Evolutionary conservation across 2,113 vertebrate species (phyloP).

Genomic region (Tympanuchus pallidicinctus): DNA sequence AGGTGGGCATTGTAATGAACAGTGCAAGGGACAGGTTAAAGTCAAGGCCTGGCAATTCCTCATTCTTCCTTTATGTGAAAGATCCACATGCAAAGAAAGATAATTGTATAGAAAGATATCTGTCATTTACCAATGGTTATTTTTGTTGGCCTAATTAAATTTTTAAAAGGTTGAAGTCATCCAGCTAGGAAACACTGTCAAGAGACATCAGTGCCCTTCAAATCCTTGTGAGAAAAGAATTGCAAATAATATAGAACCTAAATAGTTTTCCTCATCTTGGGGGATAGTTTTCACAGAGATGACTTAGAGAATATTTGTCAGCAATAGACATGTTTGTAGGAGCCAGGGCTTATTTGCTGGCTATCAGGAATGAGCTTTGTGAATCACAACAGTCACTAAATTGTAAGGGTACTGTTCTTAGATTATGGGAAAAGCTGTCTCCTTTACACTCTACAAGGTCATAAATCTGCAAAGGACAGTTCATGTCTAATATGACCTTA

Average conservation of each 20-base stretch:
- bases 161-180: neutral
- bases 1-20: too few species aligned
- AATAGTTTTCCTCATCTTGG: neutral
- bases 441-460: neutral
- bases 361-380: neutral
- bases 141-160: neutral
- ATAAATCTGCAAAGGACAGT: neutral
- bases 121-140: neutral
- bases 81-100: neutral
- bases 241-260: neutral
- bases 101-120: neutral
- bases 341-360: neutral
- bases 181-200: neutral
- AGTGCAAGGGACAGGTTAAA: neutral
- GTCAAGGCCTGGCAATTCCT: neutral
- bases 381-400: neutral
- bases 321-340: neutral
- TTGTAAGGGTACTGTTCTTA: neutral
- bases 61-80: neutral
- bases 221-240: neutral
- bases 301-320: neutral
- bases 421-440: neutral
- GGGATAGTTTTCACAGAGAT: neutral
- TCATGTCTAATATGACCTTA: neutral
- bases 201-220: neutral